Evolutionary conservation across 2,113 vertebrate genomes (phyloP).

Genomic region (Accipiter cooperii): DNA sequence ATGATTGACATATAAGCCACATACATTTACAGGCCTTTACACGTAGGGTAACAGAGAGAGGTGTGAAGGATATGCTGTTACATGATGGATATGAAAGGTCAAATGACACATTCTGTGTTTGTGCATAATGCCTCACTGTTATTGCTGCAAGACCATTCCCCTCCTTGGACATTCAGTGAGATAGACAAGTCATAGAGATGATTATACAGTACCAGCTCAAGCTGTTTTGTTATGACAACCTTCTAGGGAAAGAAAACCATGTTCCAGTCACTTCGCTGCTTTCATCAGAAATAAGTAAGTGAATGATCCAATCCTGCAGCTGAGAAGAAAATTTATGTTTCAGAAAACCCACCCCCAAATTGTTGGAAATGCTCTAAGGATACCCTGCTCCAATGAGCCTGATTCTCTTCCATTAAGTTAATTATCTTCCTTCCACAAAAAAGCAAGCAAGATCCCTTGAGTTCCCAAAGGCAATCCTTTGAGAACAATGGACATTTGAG

Average conservation of each 20-base stretch:
- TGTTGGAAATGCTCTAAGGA: background rate
- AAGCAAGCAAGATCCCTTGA: background rate
- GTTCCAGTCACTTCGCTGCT: background rate
- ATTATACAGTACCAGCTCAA: background rate
- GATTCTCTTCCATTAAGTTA: background rate
- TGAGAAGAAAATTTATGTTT: background rate
- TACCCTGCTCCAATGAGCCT: background rate
- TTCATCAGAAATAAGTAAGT: background rate
- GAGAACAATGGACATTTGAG: conserved; percentile 10
- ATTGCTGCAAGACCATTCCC: background rate
- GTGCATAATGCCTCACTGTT: background rate
- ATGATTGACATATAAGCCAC: background rate
- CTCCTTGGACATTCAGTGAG: background rate
- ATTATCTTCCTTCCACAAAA: background rate
- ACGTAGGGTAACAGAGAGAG: accelerated
- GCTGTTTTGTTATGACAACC: background rate
- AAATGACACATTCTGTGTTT: background rate
- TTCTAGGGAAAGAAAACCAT: background rate
- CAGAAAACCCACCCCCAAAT: background rate
- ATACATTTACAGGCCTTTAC: background rate
- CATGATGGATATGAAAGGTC: background rate
- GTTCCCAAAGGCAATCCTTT: background rate
- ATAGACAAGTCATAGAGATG: background rate
- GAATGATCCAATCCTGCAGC: background rate
- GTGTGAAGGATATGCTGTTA: background rate